Percentiles rank a stretch among this genome's conserved stretches.
phyloP scores from a whole-genome alignment of 2,797 vertebrate species.

The Chelon labrosus region DNA sequence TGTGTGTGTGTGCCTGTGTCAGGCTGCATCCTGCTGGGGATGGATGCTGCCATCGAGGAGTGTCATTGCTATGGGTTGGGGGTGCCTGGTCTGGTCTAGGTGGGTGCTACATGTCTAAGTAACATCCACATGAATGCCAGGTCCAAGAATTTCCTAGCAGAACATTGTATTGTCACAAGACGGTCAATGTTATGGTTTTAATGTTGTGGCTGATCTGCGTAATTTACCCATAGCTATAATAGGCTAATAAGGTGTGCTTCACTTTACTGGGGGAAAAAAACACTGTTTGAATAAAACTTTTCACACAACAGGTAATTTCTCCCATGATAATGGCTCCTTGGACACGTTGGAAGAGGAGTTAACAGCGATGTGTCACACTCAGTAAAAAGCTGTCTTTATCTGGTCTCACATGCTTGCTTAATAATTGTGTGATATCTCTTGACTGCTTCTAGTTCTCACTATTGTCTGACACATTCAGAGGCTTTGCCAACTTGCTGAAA shows the following conservation, averaged over 20 bases:
- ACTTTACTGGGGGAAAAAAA: background rate
- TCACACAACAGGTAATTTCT: background rate
- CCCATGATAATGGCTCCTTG: background rate
- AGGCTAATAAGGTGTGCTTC: conserved; percentile 4
- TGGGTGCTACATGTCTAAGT: too few relatives aligned
- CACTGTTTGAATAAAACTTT: background rate
- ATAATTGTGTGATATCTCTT: conserved; percentile 4
- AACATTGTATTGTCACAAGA: too few relatives aligned
- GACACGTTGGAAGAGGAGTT: background rate
- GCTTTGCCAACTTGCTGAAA: conserved; percentile 5
- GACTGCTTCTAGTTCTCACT: background rate
- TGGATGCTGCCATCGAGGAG: too few relatives aligned
- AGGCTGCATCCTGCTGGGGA: too few relatives aligned
- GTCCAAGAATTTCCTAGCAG: too few relatives aligned
- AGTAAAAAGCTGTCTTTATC: conserved; percentile 2
- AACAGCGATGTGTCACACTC: background rate
- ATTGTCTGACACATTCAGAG: conserved; percentile 6
- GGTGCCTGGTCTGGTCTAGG: too few relatives aligned
- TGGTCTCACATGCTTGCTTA: background rate
- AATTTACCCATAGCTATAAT: conserved; percentile 1
- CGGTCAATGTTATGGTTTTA: too few relatives aligned
- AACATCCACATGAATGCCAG: too few relatives aligned
- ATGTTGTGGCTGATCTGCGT: conserved; percentile 11
- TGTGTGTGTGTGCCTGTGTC: too few relatives aligned
- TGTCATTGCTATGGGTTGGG: too few relatives aligned